Base-by-base conservation (phyloP, 2,797 vertebrate genomes). In the Setipinna tenuifilis region DNA sequence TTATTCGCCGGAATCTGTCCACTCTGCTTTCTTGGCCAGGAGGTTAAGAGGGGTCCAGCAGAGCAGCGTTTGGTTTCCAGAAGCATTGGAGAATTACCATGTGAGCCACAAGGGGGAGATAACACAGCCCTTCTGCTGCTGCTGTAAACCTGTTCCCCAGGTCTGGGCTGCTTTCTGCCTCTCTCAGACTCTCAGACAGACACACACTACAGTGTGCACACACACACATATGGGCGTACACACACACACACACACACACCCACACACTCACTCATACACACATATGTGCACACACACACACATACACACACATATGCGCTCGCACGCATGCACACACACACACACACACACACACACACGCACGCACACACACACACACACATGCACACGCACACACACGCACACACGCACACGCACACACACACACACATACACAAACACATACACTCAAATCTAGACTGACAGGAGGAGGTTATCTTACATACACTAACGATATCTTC, bases 41-140 rank as follows among this genome's bases (percentile, higher is more conserved):
- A 31, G 71, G 71, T 78, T 41, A 78, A 78, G 17, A 6, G 21
- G 71, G 41, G 71, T 78, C 71, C 71, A 41, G 71, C 35, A 4
- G 46, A 48, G 10, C 3, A 41, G 19, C 1, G 71, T 41, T 41
- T 19, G 17, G 19, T 41, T 75, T 16, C 68, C 71, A 78, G 71
- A 78, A 78, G 71, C 19, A n/a, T 17, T 0, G 35, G 71, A 78
- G 71, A 44, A 16, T 78, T 78, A 44, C 31, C 35, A 7, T 57
- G 2, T 35, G 44, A 23, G 61, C 89, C 89, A 87, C 86, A 87
- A 88, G 89, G 87, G 86, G 88, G 88, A 83, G 89, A 89, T 81
- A 87, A 82, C 65, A 82, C 78, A 78, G 17, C 17, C 65, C 41
- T 41, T 6, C 7, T 21, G 4, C 14, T 78, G 71, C n/a, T 17